Evolutionary conservation across 2,888 invertebrate genomes (phyloP), one percentile per base, ranked within the genome.

Genomic region (Ophion ellenae): DNA sequence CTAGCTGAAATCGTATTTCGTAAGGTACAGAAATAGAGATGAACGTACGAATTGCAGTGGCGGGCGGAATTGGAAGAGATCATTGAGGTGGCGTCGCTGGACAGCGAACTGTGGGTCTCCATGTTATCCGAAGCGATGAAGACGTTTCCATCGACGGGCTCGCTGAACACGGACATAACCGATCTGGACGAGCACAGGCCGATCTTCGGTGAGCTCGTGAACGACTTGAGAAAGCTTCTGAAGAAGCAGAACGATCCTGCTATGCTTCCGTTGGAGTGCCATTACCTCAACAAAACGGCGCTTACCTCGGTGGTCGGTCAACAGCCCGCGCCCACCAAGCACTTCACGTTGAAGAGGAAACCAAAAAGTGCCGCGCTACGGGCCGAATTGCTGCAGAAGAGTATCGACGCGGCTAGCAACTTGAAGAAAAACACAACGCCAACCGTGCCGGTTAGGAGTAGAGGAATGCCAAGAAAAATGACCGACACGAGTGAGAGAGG

Each of bases 71-170:
- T 99, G 91, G 98, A 99, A 93, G 98, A 99, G 93, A 99, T 99
- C 88, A 96, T 99, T 89, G 98, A 98, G 94, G 97, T 99, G 88
- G 99, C 99, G 9, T 97, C 97, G 4, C 95, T 97, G 90, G 99
- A 99, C 95, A 97, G 98, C 11, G 99, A 99, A 94, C 96, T 99
- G 90, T 99, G 99, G 99, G 99, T 99, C 57, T 98, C 98, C 6
- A 99, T 99, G 98, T 95, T 99, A 88, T 99, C 98, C 2, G 99
- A 99, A 95, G 97, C 98, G 88, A 97, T 99, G 95, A 98, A 98
- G 93, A 98, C 98, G 0, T 98, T 97, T 93, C 99, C 99, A 0
- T 96, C 97, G 0, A 97, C 97, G 0, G 98, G 98, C 45, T 97
- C 97, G 57, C 96, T 99, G 81, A 99, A 98, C 93, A 97, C 98